Evolutionary conservation across 2,888 invertebrate genomes (phyloP).

Genomic region (Lycia hirtaria): DNA sequence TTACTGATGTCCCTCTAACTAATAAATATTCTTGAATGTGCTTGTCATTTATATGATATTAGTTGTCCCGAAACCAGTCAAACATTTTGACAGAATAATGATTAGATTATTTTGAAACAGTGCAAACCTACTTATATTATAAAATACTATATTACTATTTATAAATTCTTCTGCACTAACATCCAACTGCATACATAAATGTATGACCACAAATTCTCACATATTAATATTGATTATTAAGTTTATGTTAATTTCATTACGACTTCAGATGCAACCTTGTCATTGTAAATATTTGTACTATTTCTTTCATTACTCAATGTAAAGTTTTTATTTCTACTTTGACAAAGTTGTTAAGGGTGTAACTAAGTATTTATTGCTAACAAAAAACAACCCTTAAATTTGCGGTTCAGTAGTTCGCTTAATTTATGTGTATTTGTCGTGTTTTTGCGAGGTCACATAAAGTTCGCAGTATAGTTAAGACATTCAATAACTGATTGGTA

Average conservation of each 20-base stretch:
- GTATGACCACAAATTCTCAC: slow-evolving; percentile 21
- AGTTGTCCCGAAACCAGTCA: too few species aligned
- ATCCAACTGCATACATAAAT: slow-evolving; percentile 20
- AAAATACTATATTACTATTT: too few species aligned
- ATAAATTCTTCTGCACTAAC: not conserved
- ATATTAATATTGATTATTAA: slow-evolving; percentile 40
- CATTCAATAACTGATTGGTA: too few species aligned
- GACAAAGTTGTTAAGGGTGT: not conserved
- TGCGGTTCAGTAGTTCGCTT: slow-evolving; percentile 20
- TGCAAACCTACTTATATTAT: too few species aligned
- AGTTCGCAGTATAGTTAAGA: not conserved
- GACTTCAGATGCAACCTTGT: slow-evolving; percentile 9
- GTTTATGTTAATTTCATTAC: slow-evolving; percentile 13
- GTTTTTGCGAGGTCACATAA: slow-evolving; percentile 9
- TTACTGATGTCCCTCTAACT: not conserved
- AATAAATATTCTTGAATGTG: not conserved
- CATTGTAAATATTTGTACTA: not conserved
- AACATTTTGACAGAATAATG: too few species aligned
- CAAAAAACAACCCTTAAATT: slow-evolving; percentile 14
- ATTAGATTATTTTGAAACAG: too few species aligned
- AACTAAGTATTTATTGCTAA: slow-evolving; percentile 30
- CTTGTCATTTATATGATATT: too few species aligned
- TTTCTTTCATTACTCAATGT: not conserved
- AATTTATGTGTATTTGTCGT: slow-evolving; percentile 21
- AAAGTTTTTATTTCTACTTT: slow-evolving; percentile 2